Evolutionary conservation across 2,888 invertebrate genomes (phyloP), one percentile per base, ranked within the genome.

Genomic region (Melanotus villosus): DNA sequence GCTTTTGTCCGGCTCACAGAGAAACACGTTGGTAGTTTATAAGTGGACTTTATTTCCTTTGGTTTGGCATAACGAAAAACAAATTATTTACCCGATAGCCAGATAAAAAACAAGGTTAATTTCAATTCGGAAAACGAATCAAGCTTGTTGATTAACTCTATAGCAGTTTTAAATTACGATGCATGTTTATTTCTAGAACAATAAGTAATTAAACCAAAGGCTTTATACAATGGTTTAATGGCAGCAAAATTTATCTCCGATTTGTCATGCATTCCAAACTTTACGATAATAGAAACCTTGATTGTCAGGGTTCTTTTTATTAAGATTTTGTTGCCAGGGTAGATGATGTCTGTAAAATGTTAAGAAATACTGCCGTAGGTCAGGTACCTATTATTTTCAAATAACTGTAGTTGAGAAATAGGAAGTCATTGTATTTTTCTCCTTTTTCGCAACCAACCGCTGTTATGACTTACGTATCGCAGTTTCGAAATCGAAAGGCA

Each of bases 151-250:
- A 64, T 58, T 68, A 58, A 68, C 30, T 68, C 64, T 68, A 68
- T 68, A 41, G 45, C 57, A 45, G 56, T 65, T 65, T 57, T 30
- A 50, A 65, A 57, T 65, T 38, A 36, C 54, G 41, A 43, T 21
- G 14, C 32, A 57, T 56, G 67, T 67, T 67, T 60, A 54, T 64
- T 68, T 68, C 43, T 56, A 23, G 47, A 60, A 70, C 70, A 70
- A 65, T 60, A 47, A 60, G 60, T 57, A 70, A 65, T 70, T 70
- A 70, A 60, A 62, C 26, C 50, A 12, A 32, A 58, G 62, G 18
- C 47, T 38, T 63, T 70, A 50, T 60, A 65, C 65, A 66, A 63
- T 47, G 26, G 60, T 65, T 64, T 68, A 63, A 68, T 63, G 52
- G 43, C 58, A 41, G 41, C 47, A 14, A 26, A 26, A 38, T 52